These are phyloP conservation scores for Agrochola litura DNA, from an alignment of 2,888 invertebrate species.

Conservation along the genomic window DNA sequence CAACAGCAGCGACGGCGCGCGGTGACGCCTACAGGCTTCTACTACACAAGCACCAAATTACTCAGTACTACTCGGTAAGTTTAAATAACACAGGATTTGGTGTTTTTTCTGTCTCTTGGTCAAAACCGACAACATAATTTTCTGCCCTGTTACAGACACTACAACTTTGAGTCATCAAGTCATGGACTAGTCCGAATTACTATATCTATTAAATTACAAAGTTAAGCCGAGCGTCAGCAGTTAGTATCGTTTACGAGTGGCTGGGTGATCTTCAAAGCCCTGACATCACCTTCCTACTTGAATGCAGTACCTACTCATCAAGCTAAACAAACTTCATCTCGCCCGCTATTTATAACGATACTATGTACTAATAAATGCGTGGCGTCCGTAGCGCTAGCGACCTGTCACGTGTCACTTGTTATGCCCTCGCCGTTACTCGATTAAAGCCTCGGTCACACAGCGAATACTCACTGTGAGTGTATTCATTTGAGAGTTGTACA, in stretches of 20 bases:
- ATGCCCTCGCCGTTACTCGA: background rate
- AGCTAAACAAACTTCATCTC: background rate
- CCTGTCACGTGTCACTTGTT: background rate
- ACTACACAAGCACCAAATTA: background rate
- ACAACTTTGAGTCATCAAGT: background rate
- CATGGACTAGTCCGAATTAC: background rate
- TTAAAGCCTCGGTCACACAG: too few relatives aligned
- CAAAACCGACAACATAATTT: background rate
- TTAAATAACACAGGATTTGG: background rate
- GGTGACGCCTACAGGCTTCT: background rate
- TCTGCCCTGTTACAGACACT: background rate
- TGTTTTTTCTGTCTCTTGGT: background rate
- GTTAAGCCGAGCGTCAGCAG: too few relatives aligned
- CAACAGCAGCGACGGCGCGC: background rate
- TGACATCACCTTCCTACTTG: background rate
- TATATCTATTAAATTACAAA: too few relatives aligned
- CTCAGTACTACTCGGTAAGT: background rate
- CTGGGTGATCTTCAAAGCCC: background rate
- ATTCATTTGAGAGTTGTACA: conserved; percentile 5
- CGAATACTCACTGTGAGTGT: too few relatives aligned
- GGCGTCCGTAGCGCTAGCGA: background rate
- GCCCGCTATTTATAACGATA: conserved; percentile 15
- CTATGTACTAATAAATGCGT: background rate
- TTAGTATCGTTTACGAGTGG: too few relatives aligned
- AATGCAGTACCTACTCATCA: conserved; percentile 2